phyloP scores from a whole-genome alignment of 2,797 vertebrate species.

The Mormyrus proboscirostris region DNA sequence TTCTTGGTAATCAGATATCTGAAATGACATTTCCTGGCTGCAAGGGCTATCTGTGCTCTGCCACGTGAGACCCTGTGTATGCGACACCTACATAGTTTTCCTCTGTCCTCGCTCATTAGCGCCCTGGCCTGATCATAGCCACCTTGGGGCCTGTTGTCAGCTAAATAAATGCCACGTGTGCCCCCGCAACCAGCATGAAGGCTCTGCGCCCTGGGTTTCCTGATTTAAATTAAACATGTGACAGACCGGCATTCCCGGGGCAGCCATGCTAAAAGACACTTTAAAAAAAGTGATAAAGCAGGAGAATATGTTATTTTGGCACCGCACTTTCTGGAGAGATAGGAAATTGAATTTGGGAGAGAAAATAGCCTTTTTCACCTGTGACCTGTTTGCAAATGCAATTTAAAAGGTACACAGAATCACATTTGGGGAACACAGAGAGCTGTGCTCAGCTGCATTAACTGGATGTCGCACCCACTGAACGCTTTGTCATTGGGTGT shows the following conservation, averaged over 20 bases:
- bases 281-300: slow-evolving; percentile 20
- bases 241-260: slow-evolving; percentile 8
- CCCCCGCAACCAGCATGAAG: background rate
- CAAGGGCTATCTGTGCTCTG: background rate
- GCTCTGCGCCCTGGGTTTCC: background rate
- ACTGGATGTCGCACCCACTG: background rate
- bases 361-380: slow-evolving; percentile 1
- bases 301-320: slow-evolving; percentile 15
- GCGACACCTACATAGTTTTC: background rate
- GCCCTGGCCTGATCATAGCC: background rate
- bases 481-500: background rate
- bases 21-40: slow-evolving; percentile 12
- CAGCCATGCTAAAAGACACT: slow-evolving; percentile 4
- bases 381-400: slow-evolving; percentile 18
- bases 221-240: slow-evolving; percentile 24
- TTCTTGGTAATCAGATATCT: slow-evolving; percentile 1
- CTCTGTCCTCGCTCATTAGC: slow-evolving; percentile 7
- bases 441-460: background rate
- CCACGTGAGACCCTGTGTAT: background rate
- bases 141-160: slow-evolving; percentile 11
- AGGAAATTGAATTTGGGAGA: slow-evolving; percentile 13
- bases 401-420: slow-evolving; percentile 8
- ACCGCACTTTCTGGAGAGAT: background rate
- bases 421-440: slow-evolving; percentile 7
- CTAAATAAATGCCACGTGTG: slow-evolving; percentile 1